Percentiles rank a stretch among this genome's conserved stretches.
Conservation (phyloP, 2,797 vertebrate genomes). For the Phoeniculus purpureus region DNA sequence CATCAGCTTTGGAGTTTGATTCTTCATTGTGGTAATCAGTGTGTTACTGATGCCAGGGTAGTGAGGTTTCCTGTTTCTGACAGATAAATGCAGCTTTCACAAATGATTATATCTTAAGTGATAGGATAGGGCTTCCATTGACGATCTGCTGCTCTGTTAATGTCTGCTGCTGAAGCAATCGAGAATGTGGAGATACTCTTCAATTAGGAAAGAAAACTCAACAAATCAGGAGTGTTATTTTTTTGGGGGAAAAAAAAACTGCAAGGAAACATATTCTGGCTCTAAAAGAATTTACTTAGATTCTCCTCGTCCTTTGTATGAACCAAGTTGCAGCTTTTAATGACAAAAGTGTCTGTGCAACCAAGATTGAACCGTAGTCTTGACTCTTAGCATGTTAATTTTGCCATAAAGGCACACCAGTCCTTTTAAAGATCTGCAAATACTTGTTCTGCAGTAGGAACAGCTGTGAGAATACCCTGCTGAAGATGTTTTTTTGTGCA, state of each 20-base stretch:
- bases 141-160: not conserved
- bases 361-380: not conserved
- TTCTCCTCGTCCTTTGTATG: not conserved
- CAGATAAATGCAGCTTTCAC: not conserved
- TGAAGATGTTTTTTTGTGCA: not conserved
- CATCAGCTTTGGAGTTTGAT: not conserved
- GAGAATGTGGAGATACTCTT: not conserved
- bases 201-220: not conserved
- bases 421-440: not conserved
- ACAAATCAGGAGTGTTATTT: not conserved
- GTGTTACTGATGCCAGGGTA: not conserved
- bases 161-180: not conserved
- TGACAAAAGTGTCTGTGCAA: not conserved
- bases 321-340: not conserved
- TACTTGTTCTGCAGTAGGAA: not conserved
- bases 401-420: not conserved
- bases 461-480: not conserved
- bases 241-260: not conserved
- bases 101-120: not conserved
- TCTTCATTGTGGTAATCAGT: not conserved
- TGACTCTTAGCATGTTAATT: not conserved
- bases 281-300: not conserved
- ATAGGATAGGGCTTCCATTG: not conserved
- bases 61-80: not conserved
- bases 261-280: not conserved